Conservation (phyloP, 2,797 vertebrate species). For the Enteromius mattozi region DNA sequence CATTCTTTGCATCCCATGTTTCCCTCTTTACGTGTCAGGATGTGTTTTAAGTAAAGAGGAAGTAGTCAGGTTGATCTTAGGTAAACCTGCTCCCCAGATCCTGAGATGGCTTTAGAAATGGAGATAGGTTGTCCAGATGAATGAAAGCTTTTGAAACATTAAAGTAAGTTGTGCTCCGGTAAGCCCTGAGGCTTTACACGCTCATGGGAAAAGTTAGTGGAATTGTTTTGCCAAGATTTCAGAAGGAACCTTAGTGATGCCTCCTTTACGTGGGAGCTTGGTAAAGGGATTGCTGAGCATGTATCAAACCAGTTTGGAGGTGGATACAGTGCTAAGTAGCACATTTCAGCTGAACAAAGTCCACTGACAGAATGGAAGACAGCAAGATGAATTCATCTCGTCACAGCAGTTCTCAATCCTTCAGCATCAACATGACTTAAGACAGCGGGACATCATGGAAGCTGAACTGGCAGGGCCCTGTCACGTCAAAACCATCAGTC, state of each 20-base stretch:
- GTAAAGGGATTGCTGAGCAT: constrained; percentile 24
- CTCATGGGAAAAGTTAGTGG: constrained; percentile 53
- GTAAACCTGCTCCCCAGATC: constrained; percentile 49
- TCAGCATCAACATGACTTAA: constrained; percentile 71
- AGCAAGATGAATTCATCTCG: constrained; percentile 66
- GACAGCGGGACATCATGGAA: constrained; percentile 69
- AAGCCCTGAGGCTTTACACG: background rate
- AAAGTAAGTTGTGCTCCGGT: constrained; percentile 38
- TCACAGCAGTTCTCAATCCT: constrained; percentile 73
- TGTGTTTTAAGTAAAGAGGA: constrained; percentile 58
- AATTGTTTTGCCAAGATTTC: constrained; percentile 62
- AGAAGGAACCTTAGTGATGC: constrained; percentile 62
- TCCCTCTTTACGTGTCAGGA: constrained; percentile 51
- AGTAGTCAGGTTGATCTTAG: constrained; percentile 62
- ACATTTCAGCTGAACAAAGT: constrained; percentile 59
- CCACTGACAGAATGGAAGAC: constrained; percentile 56
- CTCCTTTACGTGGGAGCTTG: constrained; percentile 58
- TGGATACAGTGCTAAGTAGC: constrained; percentile 41
- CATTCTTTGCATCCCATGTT: constrained; percentile 61
- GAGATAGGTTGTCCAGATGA: constrained; percentile 64
- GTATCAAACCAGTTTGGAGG: constrained; percentile 35
- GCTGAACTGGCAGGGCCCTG: constrained; percentile 70
- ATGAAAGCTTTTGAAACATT: constrained; percentile 59
- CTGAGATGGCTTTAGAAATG: constrained; percentile 60
- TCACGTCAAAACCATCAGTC: constrained; percentile 73